Base-by-base conservation (phyloP, 2,888 invertebrate genomes). In the Polymixis lichenea region DNA sequence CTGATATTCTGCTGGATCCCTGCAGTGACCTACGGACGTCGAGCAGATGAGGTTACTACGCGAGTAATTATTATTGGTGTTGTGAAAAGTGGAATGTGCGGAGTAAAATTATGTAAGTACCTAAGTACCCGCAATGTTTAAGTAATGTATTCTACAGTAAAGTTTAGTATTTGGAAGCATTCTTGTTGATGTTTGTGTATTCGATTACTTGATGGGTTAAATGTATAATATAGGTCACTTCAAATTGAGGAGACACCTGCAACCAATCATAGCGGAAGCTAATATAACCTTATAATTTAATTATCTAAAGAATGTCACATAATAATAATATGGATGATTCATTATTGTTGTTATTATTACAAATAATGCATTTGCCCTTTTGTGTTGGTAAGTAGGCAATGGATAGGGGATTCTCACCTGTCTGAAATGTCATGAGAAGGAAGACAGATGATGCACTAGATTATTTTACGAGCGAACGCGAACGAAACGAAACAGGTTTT, bases 331-430 rank as follows among this genome's bases (percentile, higher is more conserved):
- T 49, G 0, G 1, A 38, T 73, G 25, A 58, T 58, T 56, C 25
- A 73, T 73, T 22, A 58, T 6, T 19, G 22, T 22, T 46, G 28
- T 56, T 73, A 28, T 32, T 56, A 32, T n/a, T n/a, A n/a, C n/a
- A 25, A 56, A 67, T 56, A 19, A 73, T 46, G 4, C 25, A 73
- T 73, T 73, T 56, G 25, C 2, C 25, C 56, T 56, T 73, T 73
- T 49, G 17, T 32, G 9, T 46, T 8, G 2, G 55, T 46, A n/a
- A 56, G 55, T 46, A n/a, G 46, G 43, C 2, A 15, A 15, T 13
- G 46, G 46, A 72, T 56, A 28, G 0, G 15, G 7, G 32, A 1
- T 25, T 5, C 17, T 22, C 9, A 55, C 55, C 17, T 19, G 55
- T 19, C 25, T 17, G 2, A 2, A n/a, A 17, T 46, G n/a, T 55